phyloP scores from a whole-genome alignment of 1,140 invertebrate species.

The Babylonia areolata region DNA sequence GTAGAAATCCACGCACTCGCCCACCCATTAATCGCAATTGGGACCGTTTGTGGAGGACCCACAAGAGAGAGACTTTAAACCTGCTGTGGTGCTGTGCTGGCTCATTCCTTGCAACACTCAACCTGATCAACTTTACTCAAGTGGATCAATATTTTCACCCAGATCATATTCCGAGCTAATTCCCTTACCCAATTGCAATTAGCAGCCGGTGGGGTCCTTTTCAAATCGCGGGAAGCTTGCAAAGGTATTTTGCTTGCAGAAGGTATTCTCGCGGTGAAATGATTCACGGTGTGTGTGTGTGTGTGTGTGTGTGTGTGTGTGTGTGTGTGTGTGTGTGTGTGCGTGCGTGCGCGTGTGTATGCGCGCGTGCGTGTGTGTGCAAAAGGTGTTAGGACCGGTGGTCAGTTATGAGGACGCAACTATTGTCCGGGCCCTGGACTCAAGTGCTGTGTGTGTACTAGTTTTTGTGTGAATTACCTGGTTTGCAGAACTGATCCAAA shows the following conservation, averaged over 20 bases:
- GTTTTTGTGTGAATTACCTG: too few species aligned
- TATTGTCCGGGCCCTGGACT: too few species aligned
- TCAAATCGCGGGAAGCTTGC: neutral
- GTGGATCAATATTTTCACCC: slow-evolving; percentile 5
- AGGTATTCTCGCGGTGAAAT: neutral
- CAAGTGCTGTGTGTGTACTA: too few species aligned
- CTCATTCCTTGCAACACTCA: neutral
- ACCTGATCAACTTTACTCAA: neutral
- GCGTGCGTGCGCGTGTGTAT: slow-evolving; percentile 1
- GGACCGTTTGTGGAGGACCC: neutral
- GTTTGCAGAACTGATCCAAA: too few species aligned
- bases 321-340: slow-evolving; percentile 16
- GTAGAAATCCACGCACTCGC: too few species aligned
- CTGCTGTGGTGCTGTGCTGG: neutral
- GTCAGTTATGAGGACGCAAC: too few species aligned
- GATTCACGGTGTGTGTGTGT: neutral
- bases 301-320: slow-evolving; percentile 25
- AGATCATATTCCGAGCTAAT: slow-evolving; percentile 17
- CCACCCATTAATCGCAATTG: slow-evolving; percentile 1
- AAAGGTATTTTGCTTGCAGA: neutral
- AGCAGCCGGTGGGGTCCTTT: neutral
- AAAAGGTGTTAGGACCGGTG: neutral
- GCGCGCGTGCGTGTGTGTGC: slow-evolving; percentile 10
- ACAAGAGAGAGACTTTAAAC: neutral
- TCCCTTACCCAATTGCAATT: slow-evolving; percentile 25